Conservation (phyloP, 2,888 invertebrate genomes). For the Drosophila antonietae region DNA sequence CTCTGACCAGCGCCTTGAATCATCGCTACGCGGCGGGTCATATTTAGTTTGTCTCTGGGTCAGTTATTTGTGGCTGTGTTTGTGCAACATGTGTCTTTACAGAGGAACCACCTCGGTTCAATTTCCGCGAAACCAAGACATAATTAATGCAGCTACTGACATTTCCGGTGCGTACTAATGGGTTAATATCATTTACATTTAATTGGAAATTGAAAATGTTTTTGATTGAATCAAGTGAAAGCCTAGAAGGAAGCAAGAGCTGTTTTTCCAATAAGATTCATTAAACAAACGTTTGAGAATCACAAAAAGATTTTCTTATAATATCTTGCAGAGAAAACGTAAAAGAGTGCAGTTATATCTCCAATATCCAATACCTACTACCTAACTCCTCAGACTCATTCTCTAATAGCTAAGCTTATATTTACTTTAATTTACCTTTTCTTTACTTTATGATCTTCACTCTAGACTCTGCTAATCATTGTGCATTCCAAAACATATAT, state of each 20-base stretch:
- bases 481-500: conserved; percentile 6
- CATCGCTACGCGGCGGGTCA: conserved; percentile 41
- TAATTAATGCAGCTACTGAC: conserved; percentile 61
- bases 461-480: neutral
- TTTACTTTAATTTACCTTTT: too few species aligned
- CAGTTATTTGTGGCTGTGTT: conserved; percentile 30
- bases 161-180: conserved; percentile 58
- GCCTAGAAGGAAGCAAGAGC: too few species aligned
- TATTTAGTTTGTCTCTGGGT: conserved; percentile 50
- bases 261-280: too few species aligned
- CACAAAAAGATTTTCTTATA: too few species aligned
- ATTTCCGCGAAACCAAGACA: conserved; percentile 63
- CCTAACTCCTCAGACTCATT: neutral
- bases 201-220: neutral
- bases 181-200: neutral
- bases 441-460: neutral
- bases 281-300: too few species aligned
- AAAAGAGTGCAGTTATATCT: neutral
- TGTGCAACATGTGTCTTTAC: conserved; percentile 38
- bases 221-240: conserved; percentile 11
- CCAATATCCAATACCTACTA: neutral
- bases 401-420: neutral
- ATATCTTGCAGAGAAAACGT: neutral
- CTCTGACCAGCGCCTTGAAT: conserved; percentile 55
- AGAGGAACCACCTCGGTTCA: conserved; percentile 1